Evolutionary conservation across 1,140 invertebrate genomes (phyloP).

Genomic region (Pseudomyrmex dendroicus): DNA sequence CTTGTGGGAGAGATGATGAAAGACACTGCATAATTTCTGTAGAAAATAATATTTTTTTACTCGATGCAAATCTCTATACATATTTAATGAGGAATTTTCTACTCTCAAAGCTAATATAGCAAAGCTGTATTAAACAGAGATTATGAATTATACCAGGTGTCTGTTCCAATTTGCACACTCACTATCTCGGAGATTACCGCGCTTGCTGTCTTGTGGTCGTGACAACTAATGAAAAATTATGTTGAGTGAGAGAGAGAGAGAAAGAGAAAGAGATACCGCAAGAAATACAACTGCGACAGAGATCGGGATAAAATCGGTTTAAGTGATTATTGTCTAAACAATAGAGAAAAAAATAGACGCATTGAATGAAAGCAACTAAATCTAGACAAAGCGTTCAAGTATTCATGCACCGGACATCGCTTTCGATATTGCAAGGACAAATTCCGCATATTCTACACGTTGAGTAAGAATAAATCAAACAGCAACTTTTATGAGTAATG

Average conservation of each 20-base stretch:
- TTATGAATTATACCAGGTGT: neutral
- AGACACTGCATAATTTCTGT: neutral
- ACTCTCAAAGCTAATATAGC: neutral
- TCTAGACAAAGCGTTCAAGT: conserved; percentile 9
- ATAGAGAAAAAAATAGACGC: neutral
- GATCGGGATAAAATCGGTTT: neutral
- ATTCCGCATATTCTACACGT: conserved; percentile 22
- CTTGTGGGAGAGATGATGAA: neutral
- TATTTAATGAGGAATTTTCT: conserved; percentile 33
- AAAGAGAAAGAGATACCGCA: no score
- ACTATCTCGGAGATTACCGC: neutral
- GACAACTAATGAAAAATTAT: neutral
- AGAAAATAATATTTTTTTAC: neutral
- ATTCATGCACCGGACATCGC: neutral
- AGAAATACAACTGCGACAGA: neutral
- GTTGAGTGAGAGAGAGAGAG: no score
- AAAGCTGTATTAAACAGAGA: neutral
- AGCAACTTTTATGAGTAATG: neutral
- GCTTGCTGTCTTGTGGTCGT: neutral
- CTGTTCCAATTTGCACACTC: neutral
- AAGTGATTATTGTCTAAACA: neutral
- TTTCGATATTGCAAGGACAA: conserved; percentile 29
- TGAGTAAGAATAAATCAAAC: conserved; percentile 15
- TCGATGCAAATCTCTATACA: neutral
- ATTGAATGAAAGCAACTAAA: conserved; percentile 7